Evolutionary conservation across 2,888 invertebrate species (phyloP), one percentile per base, ranked within the genome.

Genomic region (Chymomyza amoena): DNA sequence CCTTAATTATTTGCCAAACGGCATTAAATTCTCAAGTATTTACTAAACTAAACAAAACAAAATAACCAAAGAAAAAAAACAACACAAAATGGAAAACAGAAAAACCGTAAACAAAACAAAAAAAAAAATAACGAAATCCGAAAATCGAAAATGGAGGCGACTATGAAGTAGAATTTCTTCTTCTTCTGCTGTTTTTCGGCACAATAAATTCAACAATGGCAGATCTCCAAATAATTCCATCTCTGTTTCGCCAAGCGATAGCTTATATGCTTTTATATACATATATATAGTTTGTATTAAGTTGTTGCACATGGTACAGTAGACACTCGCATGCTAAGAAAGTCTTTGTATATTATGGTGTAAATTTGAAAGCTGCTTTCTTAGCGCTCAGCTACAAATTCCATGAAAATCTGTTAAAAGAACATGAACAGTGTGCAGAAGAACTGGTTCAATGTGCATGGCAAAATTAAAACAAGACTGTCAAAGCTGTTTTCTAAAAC

Each of bases 21-120:
- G 83, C 83, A 83, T 83, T 83, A 81, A 83, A 84, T 87, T 87
- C 81, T 83, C 87, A 83, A 83, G 83, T 83, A 83, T 83, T 83
- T 83, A 86, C 83, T 78, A 77, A 83, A 74, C 84, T 81, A 81
- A 83, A 81, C 82, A 87, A 79, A 86, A 83, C 75, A 81, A 25
- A 25, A 25, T 25, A 86, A 75, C 72, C 80, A 59, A 60, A 45
- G n/a, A 3, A 56, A 56, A 18, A 5, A 56, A 16, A 10, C 28
- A 57, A 54, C 18, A 18, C 52, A 60, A 57, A 32, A 59, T 39
- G 32, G 28, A 52, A 56, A 50, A 51, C 20, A 10, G 32, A 6
- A 32, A 32, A 32, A 32, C 32, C 6, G 32, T 32, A 32, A 32
- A 32, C 32, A 32, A 32, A 32, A 32, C 32, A 32, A 4, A 32